These are phyloP conservation scores for Ips typographus DNA, from an alignment of 1,140 invertebrate genomes.

Conservation along the genomic window DNA sequence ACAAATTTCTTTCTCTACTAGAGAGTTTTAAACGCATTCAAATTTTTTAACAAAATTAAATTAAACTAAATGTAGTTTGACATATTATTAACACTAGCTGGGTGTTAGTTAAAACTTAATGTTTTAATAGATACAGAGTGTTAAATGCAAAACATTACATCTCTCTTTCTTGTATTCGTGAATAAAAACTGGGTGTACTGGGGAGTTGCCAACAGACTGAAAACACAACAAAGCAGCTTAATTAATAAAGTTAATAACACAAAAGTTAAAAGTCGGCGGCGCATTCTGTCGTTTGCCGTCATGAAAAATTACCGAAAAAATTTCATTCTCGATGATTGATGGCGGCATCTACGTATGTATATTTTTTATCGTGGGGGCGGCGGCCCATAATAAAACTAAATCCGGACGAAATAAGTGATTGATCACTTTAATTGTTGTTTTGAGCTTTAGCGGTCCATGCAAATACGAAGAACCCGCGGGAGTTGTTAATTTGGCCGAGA, in stretches of 20 bases:
- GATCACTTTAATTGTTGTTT: conserved; percentile 21
- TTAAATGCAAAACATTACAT: too few species aligned
- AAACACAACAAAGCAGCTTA: neutral
- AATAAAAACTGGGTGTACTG: too few species aligned
- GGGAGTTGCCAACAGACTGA: too few species aligned
- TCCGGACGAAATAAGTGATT: conserved; percentile 21
- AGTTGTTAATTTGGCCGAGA: conserved; percentile 20
- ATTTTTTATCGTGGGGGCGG: conserved; percentile 20
- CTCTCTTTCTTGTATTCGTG: too few species aligned
- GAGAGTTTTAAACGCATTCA: too few species aligned
- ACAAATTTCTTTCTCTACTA: too few species aligned
- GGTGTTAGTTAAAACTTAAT: too few species aligned
- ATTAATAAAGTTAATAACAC: conserved; percentile 1
- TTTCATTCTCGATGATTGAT: conserved; percentile 15
- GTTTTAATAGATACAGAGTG: too few species aligned
- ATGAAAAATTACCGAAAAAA: conserved; percentile 12
- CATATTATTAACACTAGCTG: too few species aligned
- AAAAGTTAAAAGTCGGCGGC: neutral
- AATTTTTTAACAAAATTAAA: too few species aligned
- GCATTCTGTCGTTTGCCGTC: neutral
- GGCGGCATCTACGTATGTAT: conserved; percentile 19
- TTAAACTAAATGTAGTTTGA: too few species aligned
- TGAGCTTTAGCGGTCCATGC: neutral
- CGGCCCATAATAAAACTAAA: conserved; percentile 21
- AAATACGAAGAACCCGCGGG: conserved; percentile 4